Percentiles rank a stretch among this genome's conserved stretches.
These are phyloP conservation scores for Cassiopea xamachana DNA, from an alignment of 30 jellyfish, hydroid and myxozoan species.

Conservation along the genomic window DNA sequence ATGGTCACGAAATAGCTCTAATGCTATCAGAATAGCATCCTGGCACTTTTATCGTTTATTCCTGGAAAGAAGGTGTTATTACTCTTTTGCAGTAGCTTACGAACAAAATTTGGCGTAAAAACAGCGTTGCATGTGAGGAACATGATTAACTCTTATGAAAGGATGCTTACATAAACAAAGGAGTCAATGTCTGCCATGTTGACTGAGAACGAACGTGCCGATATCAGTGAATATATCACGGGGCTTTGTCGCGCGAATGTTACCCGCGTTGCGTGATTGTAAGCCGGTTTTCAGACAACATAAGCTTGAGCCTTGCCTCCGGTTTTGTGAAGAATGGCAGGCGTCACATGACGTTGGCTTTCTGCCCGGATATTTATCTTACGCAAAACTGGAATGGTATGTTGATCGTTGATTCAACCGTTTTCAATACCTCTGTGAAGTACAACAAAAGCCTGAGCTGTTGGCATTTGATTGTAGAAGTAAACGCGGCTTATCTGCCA, in stretches of 20 bases:
- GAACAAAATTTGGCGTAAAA: too few species aligned
- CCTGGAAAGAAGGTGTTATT: too few species aligned
- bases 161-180: too few species aligned
- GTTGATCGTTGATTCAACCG: constrained; percentile 46
- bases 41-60: too few species aligned
- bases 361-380: constrained; percentile 34
- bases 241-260: constrained; percentile 6
- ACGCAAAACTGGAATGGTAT: constrained; percentile 56
- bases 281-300: constrained; percentile 15
- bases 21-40: too few species aligned
- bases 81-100: too few species aligned
- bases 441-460: constrained; percentile 15
- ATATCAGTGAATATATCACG: too few species aligned
- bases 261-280: constrained; percentile 42
- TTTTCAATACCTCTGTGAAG: constrained; percentile 15
- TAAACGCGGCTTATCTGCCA: constrained; percentile 48
- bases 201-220: too few species aligned
- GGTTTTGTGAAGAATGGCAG: not conserved
- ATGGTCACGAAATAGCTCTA: too few species aligned
- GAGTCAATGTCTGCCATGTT: too few species aligned
- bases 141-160: too few species aligned
- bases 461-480: constrained; percentile 56
- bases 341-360: constrained; percentile 41
- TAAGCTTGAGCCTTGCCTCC: constrained; percentile 8
- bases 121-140: too few species aligned